Percentiles rank a stretch among this genome's conserved stretches.
Conservation (phyloP, 2,113 vertebrate species). For the Onychostruthus taczanowskii region DNA sequence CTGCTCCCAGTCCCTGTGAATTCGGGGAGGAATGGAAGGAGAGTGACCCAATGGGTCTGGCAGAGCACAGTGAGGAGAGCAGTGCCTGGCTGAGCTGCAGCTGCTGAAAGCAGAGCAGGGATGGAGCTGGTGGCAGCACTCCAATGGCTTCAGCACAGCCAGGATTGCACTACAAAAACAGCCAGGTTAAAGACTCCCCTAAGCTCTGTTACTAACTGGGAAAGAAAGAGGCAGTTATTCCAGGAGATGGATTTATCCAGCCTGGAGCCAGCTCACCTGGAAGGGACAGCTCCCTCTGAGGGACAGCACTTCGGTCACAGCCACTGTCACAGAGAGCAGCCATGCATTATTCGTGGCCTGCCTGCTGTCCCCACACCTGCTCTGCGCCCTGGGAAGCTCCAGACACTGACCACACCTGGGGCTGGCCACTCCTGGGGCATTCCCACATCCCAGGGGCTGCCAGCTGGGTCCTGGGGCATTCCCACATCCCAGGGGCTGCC, state of each 20-base stretch:
- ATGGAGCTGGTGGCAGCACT: constrained; percentile 26
- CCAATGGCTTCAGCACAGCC: background rate
- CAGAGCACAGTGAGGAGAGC: background rate
- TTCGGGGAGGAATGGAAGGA: background rate
- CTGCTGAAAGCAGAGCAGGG: background rate
- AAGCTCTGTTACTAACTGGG: background rate
- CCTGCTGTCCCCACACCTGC: background rate
- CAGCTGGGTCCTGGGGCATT: background rate
- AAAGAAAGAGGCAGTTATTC: background rate
- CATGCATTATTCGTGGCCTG: background rate
- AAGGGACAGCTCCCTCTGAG: background rate
- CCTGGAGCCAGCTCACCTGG: background rate
- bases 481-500: background rate
- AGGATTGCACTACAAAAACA: background rate
- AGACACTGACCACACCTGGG: background rate
- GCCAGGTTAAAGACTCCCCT: background rate
- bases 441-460: background rate
- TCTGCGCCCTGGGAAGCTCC: background rate
- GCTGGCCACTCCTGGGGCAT: background rate
- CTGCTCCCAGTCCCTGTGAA: background rate
- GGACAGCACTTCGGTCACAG: background rate
- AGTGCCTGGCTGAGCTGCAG: background rate
- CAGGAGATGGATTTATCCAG: background rate
- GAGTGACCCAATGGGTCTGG: background rate
- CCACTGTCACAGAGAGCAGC: rapidly evolving